Conservation (phyloP, 2,113 vertebrate species). For the Harpagus bidentatus region DNA sequence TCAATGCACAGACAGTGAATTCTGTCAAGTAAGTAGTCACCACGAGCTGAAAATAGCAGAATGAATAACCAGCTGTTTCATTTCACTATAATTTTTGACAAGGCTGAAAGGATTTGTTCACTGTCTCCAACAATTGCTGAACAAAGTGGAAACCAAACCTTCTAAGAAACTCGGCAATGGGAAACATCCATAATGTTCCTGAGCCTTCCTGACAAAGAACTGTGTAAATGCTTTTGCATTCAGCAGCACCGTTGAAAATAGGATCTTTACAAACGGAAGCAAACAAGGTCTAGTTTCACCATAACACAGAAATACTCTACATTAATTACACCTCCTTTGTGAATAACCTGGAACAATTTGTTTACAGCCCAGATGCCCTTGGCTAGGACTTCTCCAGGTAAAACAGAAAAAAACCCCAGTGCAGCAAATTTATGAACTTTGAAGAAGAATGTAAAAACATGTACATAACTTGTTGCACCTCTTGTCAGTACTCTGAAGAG, state of each 20-base stretch:
- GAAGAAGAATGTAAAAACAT: neutral
- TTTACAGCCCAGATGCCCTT: neutral
- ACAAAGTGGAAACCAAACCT: neutral
- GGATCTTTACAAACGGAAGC: neutral
- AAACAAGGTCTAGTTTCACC: neutral
- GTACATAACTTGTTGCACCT: neutral
- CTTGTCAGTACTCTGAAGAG: neutral
- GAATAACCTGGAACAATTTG: neutral
- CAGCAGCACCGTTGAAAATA: neutral
- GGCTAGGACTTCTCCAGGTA: neutral
- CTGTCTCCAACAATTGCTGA: neutral
- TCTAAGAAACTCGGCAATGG: neutral
- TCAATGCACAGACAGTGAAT: neutral
- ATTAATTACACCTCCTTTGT: neutral
- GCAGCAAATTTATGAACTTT: neutral
- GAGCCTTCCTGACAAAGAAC: neutral
- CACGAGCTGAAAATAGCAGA: neutral
- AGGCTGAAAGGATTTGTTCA: neutral
- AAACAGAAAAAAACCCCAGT: neutral
- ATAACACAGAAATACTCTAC: neutral
- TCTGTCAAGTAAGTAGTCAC: neutral
- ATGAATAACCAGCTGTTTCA: neutral
- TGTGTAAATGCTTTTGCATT: neutral
- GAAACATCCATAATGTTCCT: neutral
- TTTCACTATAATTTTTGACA: neutral